Evolutionary conservation across 2,888 invertebrate species (phyloP).

Genomic region (Hydrotaea cyrtoneurina): DNA sequence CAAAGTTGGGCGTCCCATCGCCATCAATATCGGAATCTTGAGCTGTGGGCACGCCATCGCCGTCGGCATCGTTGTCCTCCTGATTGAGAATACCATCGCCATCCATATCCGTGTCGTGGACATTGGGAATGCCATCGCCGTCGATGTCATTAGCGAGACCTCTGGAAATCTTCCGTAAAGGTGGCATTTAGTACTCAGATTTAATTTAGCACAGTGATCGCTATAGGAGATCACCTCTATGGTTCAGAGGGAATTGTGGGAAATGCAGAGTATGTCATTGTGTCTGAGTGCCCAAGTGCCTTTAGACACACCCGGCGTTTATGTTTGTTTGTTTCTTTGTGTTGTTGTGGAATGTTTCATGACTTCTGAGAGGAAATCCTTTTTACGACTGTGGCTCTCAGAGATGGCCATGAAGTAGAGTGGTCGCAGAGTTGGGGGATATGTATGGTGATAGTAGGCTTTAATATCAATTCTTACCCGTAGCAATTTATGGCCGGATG

Average conservation of each 20-base stretch:
- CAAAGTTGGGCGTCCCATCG: slow-evolving; percentile 77
- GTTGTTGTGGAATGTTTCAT: background rate
- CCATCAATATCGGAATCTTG: slow-evolving; percentile 78
- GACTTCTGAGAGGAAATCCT: background rate
- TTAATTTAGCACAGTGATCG: background rate
- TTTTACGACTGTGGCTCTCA: no score
- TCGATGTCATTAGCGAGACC: slow-evolving; percentile 74
- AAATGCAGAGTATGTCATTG: background rate
- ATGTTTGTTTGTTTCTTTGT: background rate
- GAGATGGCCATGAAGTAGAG: background rate
- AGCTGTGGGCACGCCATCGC: slow-evolving; percentile 77
- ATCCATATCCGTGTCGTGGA: slow-evolving; percentile 75
- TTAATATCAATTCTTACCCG: slow-evolving; percentile 82
- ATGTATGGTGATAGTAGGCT: background rate
- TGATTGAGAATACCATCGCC: slow-evolving; percentile 73
- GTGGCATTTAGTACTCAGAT: slow-evolving; percentile 73
- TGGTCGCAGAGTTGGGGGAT: background rate
- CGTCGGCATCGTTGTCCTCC: slow-evolving; percentile 75
- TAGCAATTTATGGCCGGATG: slow-evolving; percentile 80
- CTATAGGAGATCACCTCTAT: background rate
- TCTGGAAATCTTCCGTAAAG: slow-evolving; percentile 72
- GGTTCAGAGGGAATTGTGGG: slow-evolving; percentile 45
- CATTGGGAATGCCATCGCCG: slow-evolving; percentile 77
- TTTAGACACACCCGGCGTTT: background rate
- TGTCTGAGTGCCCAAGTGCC: background rate